Conservation (phyloP, 2,888 invertebrate species). For the Operophtera brumata region DNA sequence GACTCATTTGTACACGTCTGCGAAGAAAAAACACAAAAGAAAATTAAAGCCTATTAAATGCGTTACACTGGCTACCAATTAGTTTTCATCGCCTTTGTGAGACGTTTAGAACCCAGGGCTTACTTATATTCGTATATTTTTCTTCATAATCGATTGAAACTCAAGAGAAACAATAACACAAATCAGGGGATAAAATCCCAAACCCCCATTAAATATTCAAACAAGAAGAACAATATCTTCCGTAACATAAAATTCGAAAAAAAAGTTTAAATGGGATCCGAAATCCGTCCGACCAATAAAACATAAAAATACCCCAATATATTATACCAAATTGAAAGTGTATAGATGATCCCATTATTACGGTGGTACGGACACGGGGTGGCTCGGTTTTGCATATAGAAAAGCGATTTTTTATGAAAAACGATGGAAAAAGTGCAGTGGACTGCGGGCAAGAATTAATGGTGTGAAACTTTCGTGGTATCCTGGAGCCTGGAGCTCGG, state of each 20-base stretch:
- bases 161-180: constrained; percentile 41
- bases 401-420: constrained; percentile 50
- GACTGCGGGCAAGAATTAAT: constrained; percentile 73
- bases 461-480: constrained; percentile 69
- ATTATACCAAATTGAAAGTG: constrained; percentile 65
- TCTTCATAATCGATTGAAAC: constrained; percentile 15
- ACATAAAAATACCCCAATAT: constrained; percentile 72
- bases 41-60: constrained; percentile 18
- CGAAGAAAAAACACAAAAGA: constrained; percentile 23
- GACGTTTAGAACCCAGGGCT: neutral
- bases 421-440: constrained; percentile 66
- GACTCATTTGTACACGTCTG: constrained; percentile 37
- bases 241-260: constrained; percentile 74
- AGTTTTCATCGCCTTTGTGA: constrained; percentile 4
- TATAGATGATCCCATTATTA: constrained; percentile 70
- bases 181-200: constrained; percentile 37
- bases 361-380: constrained; percentile 54
- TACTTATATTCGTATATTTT: neutral
- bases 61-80: constrained; percentile 10
- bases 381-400: constrained; percentile 65
- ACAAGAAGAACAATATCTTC: constrained; percentile 66
- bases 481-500: constrained; percentile 33
- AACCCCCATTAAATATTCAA: constrained; percentile 38
- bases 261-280: constrained; percentile 71
- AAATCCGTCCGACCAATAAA: constrained; percentile 70